Evolutionary conservation across 2,113 vertebrate genomes (phyloP).

Genomic region (Choloepus hoffmanni): DNA sequence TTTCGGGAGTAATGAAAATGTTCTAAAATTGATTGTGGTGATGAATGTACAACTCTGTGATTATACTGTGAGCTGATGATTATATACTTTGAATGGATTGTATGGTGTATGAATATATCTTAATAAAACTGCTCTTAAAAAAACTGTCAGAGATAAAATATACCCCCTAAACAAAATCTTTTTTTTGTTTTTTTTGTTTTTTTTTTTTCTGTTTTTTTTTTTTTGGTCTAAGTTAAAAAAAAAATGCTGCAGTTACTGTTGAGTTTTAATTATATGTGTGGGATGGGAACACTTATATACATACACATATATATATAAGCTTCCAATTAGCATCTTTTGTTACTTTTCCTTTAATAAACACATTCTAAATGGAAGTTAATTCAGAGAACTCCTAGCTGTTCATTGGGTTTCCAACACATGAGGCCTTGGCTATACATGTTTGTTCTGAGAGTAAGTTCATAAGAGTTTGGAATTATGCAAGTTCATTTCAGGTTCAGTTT

Average conservation of each 20-base stretch:
- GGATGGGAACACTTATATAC: too few relatives aligned
- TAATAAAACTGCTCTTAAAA: too few relatives aligned
- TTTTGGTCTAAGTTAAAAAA: constrained; percentile 39
- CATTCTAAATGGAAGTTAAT: background rate
- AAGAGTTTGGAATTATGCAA: constrained; percentile 8
- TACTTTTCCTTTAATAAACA: constrained; percentile 44
- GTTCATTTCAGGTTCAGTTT: background rate
- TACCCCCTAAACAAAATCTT: background rate
- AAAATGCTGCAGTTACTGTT: background rate
- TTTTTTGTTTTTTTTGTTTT: too few relatives aligned
- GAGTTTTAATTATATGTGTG: background rate
- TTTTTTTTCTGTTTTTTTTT: too few relatives aligned
- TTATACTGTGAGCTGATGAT: too few relatives aligned
- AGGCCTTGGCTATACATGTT: background rate
- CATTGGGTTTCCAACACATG: background rate
- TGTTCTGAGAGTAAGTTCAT: background rate
- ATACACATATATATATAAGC: background rate
- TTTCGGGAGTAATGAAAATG: too few relatives aligned
- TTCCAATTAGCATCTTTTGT: constrained; percentile 48
- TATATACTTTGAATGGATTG: too few relatives aligned
- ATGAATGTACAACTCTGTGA: too few relatives aligned
- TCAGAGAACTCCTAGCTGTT: background rate
- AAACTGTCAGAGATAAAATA: background rate
- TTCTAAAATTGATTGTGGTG: too few relatives aligned
- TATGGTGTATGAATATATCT: too few relatives aligned